These are phyloP conservation scores for Etheostoma perlongum DNA, from an alignment of 2,797 vertebrate species.

Conservation along the genomic window DNA sequence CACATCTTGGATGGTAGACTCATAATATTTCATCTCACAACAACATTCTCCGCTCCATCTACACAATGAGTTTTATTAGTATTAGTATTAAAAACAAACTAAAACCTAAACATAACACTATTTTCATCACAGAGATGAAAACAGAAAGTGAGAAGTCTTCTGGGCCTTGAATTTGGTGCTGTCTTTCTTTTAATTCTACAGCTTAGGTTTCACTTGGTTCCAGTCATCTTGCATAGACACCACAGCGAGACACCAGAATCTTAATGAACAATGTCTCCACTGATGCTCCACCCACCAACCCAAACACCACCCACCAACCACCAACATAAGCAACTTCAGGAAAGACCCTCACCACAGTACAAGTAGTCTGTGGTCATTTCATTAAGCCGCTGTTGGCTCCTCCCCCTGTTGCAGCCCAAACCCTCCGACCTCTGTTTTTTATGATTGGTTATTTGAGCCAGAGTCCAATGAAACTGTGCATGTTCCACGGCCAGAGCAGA, in stretches of 20 bases:
- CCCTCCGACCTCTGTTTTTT: slow-evolving; percentile 63
- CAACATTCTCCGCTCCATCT: slow-evolving; percentile 5
- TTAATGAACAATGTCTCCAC: slow-evolving; percentile 81
- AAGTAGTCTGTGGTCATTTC: slow-evolving; percentile 73
- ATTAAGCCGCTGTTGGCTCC: slow-evolving; percentile 51
- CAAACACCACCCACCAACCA: slow-evolving; percentile 66
- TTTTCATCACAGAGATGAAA: slow-evolving; percentile 22
- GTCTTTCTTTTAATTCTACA: slow-evolving; percentile 53
- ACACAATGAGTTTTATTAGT: background rate
- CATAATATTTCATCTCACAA: slow-evolving; percentile 23
- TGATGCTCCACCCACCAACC: slow-evolving; percentile 61
- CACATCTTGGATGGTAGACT: slow-evolving; percentile 27
- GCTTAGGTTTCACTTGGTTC: slow-evolving; percentile 76
- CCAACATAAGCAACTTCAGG: slow-evolving; percentile 76
- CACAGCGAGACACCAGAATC: slow-evolving; percentile 59
- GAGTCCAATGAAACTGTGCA: slow-evolving; percentile 61
- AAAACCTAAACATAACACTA: slow-evolving; percentile 16
- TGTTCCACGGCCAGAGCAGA: slow-evolving; percentile 58
- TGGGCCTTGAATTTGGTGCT: slow-evolving; percentile 23
- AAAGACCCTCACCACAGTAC: slow-evolving; percentile 82
- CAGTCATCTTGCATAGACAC: slow-evolving; percentile 62
- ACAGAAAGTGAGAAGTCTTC: slow-evolving; percentile 25
- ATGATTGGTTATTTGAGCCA: slow-evolving; percentile 68
- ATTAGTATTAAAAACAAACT: slow-evolving; percentile 31
- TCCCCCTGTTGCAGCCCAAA: slow-evolving; percentile 64